These are phyloP conservation scores for Tychaedon coryphoeus DNA, from an alignment of 2,113 vertebrate species.

Conservation along the genomic window DNA sequence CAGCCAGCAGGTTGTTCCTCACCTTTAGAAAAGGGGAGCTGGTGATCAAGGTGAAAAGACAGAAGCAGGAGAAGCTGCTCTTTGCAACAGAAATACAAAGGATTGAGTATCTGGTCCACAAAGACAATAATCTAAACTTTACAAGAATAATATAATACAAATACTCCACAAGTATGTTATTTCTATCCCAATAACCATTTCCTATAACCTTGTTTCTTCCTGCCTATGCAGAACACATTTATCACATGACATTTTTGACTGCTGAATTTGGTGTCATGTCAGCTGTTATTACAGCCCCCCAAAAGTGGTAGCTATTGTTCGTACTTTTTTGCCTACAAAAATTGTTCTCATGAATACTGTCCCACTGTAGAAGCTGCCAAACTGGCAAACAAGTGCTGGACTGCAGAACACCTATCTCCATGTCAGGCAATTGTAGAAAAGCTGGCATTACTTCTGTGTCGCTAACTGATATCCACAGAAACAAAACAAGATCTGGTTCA, in stretches of 20 bases:
- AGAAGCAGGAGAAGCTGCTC: background rate
- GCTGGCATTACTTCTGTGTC: background rate
- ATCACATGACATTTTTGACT: background rate
- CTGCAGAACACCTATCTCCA: background rate
- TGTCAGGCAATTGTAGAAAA: background rate
- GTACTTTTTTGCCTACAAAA: background rate
- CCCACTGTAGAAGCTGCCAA: background rate
- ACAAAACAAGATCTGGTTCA: background rate
- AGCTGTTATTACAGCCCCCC: accelerated
- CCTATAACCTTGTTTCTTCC: background rate
- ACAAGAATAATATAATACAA: background rate
- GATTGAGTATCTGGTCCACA: background rate
- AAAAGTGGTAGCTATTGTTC: background rate
- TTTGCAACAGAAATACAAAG: background rate
- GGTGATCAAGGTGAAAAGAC: background rate
- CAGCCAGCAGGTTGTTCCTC: background rate
- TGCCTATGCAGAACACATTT: background rate
- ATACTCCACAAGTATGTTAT: background rate
- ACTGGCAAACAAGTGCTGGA: background rate
- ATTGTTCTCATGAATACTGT: background rate
- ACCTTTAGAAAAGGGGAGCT: background rate
- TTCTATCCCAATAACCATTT: background rate
- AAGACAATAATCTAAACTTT: background rate
- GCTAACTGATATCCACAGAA: background rate
- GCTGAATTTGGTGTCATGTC: background rate